These are phyloP conservation scores for Hypercompe scribonia DNA, from an alignment of 2,888 invertebrate species.

Conservation along the genomic window DNA sequence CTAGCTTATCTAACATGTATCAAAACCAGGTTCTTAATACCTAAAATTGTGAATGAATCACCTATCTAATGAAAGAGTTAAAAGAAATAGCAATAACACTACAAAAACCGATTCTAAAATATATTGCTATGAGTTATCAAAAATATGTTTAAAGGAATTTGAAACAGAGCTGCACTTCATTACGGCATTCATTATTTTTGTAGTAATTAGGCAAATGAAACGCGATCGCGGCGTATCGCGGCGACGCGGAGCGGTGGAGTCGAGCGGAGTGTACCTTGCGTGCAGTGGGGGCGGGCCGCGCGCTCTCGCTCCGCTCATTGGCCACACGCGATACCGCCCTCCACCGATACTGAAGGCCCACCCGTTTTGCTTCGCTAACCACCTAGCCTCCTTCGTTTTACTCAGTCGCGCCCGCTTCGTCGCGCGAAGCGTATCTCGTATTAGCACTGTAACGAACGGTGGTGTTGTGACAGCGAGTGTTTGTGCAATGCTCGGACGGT, in stretches of 20 bases:
- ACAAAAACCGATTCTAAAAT: not conserved
- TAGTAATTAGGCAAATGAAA: slow-evolving; percentile 83
- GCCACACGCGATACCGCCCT: slow-evolving; percentile 63
- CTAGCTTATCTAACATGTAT: too few relatives aligned
- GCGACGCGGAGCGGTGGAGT: slow-evolving; percentile 23
- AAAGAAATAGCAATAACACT: not conserved
- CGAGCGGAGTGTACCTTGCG: slow-evolving; percentile 33
- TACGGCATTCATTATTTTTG: slow-evolving; percentile 78
- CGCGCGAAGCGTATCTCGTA: slow-evolving; percentile 66
- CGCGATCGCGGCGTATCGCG: slow-evolving; percentile 56
- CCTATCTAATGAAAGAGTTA: too few relatives aligned
- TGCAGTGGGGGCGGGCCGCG: slow-evolving; percentile 44
- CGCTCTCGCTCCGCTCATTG: slow-evolving; percentile 62
- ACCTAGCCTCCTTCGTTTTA: slow-evolving; percentile 48
- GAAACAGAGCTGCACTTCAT: slow-evolving; percentile 62
- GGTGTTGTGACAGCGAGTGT: slow-evolving; percentile 82
- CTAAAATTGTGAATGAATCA: too few relatives aligned
- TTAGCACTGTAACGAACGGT: slow-evolving; percentile 54
- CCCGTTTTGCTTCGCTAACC: slow-evolving; percentile 51
- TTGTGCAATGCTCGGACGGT: slow-evolving; percentile 83
- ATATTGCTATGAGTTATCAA: slow-evolving; percentile 6
- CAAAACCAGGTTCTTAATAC: not conserved
- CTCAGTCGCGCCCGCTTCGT: slow-evolving; percentile 75
- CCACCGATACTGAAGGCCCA: slow-evolving; percentile 52
- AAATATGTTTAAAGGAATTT: slow-evolving; percentile 22